Evolutionary conservation across 2,888 invertebrate species (phyloP).

Genomic region (Megamerina dolium): DNA sequence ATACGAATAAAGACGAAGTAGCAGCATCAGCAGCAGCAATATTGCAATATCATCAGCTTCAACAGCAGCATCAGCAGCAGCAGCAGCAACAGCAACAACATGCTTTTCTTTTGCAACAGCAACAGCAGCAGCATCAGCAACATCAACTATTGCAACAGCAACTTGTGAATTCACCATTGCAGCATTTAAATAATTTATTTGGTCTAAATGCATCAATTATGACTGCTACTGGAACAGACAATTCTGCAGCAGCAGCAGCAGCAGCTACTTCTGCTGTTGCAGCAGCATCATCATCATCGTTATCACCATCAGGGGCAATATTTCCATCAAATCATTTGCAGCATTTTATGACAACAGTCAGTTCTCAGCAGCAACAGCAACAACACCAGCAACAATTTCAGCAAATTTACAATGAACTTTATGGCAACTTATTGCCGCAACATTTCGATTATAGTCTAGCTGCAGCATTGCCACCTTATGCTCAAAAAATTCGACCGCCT

Average conservation of each 20-base stretch:
- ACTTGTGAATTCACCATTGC: constrained; percentile 39
- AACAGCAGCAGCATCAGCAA: too few species aligned
- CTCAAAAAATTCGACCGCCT: constrained; percentile 11
- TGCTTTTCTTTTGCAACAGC: constrained; percentile 16
- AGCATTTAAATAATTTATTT: constrained; percentile 44
- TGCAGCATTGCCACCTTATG: not conserved
- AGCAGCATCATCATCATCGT: too few species aligned
- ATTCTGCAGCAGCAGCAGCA: too few species aligned
- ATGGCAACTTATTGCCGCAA: constrained; percentile 26
- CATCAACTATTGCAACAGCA: constrained; percentile 24
- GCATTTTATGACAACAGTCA: constrained; percentile 34
- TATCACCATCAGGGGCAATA: constrained; percentile 14
- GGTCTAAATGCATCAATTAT: constrained; percentile 30
- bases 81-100: constrained; percentile 16
- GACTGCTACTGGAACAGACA: too few species aligned
- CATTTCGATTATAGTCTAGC: constrained; percentile 6
- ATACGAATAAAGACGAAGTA: too few species aligned
- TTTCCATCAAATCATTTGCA: constrained; percentile 30
- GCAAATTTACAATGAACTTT: constrained; percentile 33
- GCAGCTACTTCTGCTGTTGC: constrained; percentile 8
- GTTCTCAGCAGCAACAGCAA: constrained; percentile 29
- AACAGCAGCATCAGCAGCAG: too few species aligned
- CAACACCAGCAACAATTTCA: too few species aligned
- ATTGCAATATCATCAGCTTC: constrained; percentile 20
- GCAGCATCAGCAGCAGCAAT: constrained; percentile 23